Evolutionary conservation across 2,113 vertebrate species (phyloP), one percentile per base, ranked within the genome.

Genomic region (Elephas maximus): DNA sequence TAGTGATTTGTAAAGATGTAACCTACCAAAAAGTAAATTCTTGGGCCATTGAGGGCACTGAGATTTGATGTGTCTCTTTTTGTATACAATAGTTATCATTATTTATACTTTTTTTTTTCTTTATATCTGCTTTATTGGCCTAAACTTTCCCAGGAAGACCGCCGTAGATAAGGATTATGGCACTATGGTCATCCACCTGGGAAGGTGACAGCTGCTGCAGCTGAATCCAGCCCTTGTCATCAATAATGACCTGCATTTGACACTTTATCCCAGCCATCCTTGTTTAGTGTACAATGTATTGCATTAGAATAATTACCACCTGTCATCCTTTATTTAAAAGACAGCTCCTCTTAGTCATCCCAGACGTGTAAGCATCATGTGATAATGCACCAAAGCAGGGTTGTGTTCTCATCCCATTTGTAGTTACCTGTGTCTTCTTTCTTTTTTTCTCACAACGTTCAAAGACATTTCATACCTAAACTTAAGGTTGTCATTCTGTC

Each of bases 221-320:
- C 97, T 87, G 95, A 97, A 96, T 98, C 95, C 97, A 98, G 98
- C 97, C 96, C 98, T 98, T 98, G 98, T 98, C 98, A 98, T 96
- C 93, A 88, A 95, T 98, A 98, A 98, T 97, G 98, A 98, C 98
- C 98, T 95, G 96, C 96, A 93, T 97, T 96, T 98, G 98, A 98
- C 97, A 97, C 98, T 98, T 97, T 97, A 96, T 97, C 95, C 95
- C 84, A 97, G 97, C 94, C 93, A 90, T 97, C 95, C 97, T 98
- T 98, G 97, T 97, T 98, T 96, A 95, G 97, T 74, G 91, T 97
- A 97, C 96, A 97, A 93, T 95, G 97, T 98, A 98, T 87, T 97
- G 86, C 98, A 98, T 98, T 98, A 98, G 95, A 98, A 98, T 98
- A 98, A 99, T 99, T 98, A 98, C 97, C 97, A 79, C 96, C 94